Percentiles rank a stretch among this genome's conserved stretches.
Conservation (phyloP, 2,888 invertebrate genomes). For the Drosophila pseudotakahashii region DNA sequence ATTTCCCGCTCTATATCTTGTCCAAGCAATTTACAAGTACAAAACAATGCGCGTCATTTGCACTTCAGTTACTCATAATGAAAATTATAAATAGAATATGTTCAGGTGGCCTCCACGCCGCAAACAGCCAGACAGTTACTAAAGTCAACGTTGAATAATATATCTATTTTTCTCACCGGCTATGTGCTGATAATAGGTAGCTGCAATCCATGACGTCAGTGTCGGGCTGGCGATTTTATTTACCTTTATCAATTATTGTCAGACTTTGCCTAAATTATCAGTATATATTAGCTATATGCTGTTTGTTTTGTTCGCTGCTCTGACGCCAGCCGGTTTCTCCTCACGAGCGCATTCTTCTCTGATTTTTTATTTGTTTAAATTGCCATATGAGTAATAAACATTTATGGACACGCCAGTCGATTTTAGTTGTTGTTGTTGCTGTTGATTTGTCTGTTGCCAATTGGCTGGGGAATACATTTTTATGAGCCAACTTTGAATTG, state of each 20-base stretch:
- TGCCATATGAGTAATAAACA: conserved; percentile 58
- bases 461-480: conserved; percentile 15
- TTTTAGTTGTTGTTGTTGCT: conserved; percentile 7
- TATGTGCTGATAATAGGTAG: conserved; percentile 5
- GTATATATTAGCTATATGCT: conserved; percentile 1
- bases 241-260: conserved; percentile 60
- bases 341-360: neutral
- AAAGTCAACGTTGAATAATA: conserved; percentile 26
- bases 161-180: conserved; percentile 1
- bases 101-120: conserved; percentile 8
- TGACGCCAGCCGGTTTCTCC: conserved; percentile 44
- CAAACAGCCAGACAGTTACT: neutral
- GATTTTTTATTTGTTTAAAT: conserved; percentile 45
- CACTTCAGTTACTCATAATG: conserved; percentile 16
- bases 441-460: conserved; percentile 14
- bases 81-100: conserved; percentile 23
- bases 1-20: conserved; percentile 24
- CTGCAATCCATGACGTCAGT: conserved; percentile 60
- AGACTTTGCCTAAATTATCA: conserved; percentile 39
- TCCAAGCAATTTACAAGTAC: conserved; percentile 76
- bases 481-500: conserved; percentile 4
- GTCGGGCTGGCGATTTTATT: neutral
- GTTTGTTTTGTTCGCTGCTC: conserved; percentile 23
- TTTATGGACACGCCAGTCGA: conserved; percentile 44
- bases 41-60: conserved; percentile 45